Evolutionary conservation across 53 echinoderm and acorn worm genomes (phyloP), one percentile per base, ranked within the genome.

Genomic region (Crossaster papposus): DNA sequence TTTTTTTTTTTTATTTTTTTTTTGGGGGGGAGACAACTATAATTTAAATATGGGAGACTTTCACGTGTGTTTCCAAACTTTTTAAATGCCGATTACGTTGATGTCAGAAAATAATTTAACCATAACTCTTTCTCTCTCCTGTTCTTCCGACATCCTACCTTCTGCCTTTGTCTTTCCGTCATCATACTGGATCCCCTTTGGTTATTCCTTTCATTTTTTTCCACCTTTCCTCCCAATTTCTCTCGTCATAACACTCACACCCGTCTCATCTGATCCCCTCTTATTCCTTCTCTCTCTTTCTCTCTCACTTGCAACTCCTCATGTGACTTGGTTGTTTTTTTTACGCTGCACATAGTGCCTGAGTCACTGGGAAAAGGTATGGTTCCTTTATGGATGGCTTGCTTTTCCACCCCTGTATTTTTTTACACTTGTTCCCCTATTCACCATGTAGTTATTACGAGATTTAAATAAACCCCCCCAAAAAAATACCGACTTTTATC

Each of bases 351-450:
- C 94, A 94, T 93, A 96, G 96, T 94, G 96, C 92, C 96, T 94
- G 93, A 96, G 94, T 92, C 92, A 96, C 94, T 96, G 96, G 96
- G 96, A 96, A 91, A 96, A 96, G 96, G 96, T 96, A 96, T 84
- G 71, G 44, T 72, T 72, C 13, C 70, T 72, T 84, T 53, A 58
- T 58, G 17, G 52, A 84, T 84, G 84, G 72, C 71, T 84, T 84
- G 68, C 44, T 83, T 70, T 83, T 28, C n/a, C 52, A n/a, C 50
- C 83, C 54, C 70, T 33, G 30, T 28, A 35, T 4, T 36, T 37
- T 24, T 38, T 44, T 23, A 65, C 55, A 38, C n/a, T 64, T 53
- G 35, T 83, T 23, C n/a, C 28, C 24, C 68, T 23, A 23, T 2
- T 68, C 68, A 68, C 68, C 68, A 68, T 2, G 24, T 68, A 23